Evolutionary conservation across 1,140 invertebrate species (phyloP).

Genomic region (Vollenhovia emeryi): DNA sequence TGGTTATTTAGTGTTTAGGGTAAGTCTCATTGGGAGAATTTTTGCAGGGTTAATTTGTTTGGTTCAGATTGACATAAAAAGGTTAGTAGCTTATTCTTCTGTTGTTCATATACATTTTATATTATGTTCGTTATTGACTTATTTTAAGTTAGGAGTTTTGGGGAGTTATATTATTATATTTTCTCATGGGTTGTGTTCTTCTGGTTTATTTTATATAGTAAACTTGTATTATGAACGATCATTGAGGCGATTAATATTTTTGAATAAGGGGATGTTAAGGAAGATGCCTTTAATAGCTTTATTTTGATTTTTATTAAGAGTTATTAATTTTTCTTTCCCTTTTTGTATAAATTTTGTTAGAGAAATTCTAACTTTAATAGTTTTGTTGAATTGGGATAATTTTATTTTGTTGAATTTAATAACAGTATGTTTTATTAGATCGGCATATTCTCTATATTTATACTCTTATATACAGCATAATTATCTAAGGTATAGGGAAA

Average conservation of each 20-base stretch:
- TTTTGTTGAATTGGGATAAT: conserved; percentile 84
- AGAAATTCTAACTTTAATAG: conserved; percentile 79
- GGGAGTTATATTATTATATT: conserved; percentile 86
- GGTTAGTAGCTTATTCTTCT: conserved; percentile 88
- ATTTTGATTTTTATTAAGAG: conserved; percentile 88
- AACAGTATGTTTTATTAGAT: conserved; percentile 86
- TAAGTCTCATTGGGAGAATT: conserved; percentile 86
- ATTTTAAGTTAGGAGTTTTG: conserved; percentile 68
- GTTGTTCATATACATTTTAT: conserved; percentile 80
- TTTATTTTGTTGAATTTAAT: conserved; percentile 84
- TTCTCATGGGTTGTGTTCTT: conserved; percentile 89
- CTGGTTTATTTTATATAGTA: conserved; percentile 89
- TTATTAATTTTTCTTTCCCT: conserved; percentile 75
- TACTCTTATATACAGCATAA: conserved; percentile 85
- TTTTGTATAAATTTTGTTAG: conserved; percentile 75
- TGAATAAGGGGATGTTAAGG: conserved; percentile 81
- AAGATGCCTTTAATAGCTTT: conserved; percentile 76
- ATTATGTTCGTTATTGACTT: not conserved
- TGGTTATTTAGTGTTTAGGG: conserved; percentile 84
- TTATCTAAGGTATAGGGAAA: too few relatives aligned
- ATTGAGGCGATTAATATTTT: conserved; percentile 80
- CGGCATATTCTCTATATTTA: conserved; percentile 76
- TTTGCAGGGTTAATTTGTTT: conserved; percentile 83
- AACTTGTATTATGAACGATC: conserved; percentile 87
- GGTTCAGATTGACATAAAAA: conserved; percentile 87